These are phyloP conservation scores for Myodes glareolus DNA, from an alignment of 2,113 vertebrate genomes.

Conservation along the genomic window DNA sequence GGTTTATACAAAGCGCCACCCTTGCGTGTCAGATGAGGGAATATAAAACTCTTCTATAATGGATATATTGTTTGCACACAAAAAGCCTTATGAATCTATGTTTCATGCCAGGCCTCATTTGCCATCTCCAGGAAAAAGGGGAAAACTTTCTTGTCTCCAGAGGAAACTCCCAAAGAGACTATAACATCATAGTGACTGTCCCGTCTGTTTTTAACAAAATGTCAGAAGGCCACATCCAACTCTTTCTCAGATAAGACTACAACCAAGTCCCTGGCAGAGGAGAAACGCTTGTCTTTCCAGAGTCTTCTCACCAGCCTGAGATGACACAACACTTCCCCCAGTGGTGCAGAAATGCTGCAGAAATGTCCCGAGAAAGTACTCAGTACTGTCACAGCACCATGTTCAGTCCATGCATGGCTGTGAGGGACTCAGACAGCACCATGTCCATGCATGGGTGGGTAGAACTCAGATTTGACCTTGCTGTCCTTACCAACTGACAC, in stretches of 20 bases:
- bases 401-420: not conserved
- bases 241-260: not conserved
- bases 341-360: not conserved
- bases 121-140: conserved; percentile 70
- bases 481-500: not conserved
- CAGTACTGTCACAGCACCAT: not conserved
- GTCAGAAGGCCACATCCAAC: not conserved
- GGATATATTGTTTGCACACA: conserved; percentile 78
- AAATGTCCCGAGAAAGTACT: not conserved
- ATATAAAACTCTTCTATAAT: conserved; percentile 69
- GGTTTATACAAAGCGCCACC: conserved; percentile 71
- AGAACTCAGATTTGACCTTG: not conserved
- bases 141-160: conserved; percentile 49
- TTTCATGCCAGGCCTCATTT: conserved; percentile 72
- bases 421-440: not conserved
- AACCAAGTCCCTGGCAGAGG: not conserved
- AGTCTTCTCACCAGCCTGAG: not conserved
- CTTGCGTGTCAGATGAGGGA: conserved; percentile 76
- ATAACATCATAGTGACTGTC: not conserved
- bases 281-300: not conserved
- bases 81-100: conserved; percentile 72
- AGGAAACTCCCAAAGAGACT: conserved; percentile 52
- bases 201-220: not conserved
- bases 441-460: too few relatives aligned
- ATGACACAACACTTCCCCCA: not conserved